Evolutionary conservation across 2,888 invertebrate species (phyloP).

Genomic region (Slavum lentiscoides): DNA sequence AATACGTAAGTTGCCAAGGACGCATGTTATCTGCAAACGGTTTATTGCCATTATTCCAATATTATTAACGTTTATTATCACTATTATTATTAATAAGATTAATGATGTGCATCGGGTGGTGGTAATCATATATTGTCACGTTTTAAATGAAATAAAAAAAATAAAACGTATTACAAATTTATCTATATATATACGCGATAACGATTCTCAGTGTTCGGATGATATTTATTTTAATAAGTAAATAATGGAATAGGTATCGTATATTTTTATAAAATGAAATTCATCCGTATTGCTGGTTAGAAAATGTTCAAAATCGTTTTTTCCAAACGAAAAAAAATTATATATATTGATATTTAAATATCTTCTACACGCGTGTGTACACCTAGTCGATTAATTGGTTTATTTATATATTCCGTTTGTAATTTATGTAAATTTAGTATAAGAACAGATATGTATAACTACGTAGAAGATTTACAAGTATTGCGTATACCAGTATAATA

Average conservation of each 20-base stretch:
- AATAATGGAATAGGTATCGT: too few species aligned
- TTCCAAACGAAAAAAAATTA: too few species aligned
- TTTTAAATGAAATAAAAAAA: neutral
- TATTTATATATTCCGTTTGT: too few species aligned
- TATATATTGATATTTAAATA: too few species aligned
- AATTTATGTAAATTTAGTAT: neutral
- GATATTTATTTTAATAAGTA: too few species aligned
- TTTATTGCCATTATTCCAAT: constrained; percentile 11
- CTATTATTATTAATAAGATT: neutral
- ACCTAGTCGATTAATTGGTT: neutral
- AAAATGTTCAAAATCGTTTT: too few species aligned
- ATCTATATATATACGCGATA: neutral
- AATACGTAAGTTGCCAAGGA: constrained; percentile 23
- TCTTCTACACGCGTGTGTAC: too few species aligned
- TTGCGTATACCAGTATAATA: neutral
- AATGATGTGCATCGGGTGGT: neutral
- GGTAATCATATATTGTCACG: neutral
- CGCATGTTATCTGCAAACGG: constrained; percentile 15
- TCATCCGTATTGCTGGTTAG: too few species aligned
- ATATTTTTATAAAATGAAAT: too few species aligned
- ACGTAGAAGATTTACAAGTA: too few species aligned
- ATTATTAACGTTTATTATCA: too few species aligned
- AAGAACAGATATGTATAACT: too few species aligned
- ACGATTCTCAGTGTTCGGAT: neutral
- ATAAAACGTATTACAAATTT: neutral